phyloP scores from a whole-genome alignment of 2,888 invertebrate species.

The Caenorhabditis sp. region DNA sequence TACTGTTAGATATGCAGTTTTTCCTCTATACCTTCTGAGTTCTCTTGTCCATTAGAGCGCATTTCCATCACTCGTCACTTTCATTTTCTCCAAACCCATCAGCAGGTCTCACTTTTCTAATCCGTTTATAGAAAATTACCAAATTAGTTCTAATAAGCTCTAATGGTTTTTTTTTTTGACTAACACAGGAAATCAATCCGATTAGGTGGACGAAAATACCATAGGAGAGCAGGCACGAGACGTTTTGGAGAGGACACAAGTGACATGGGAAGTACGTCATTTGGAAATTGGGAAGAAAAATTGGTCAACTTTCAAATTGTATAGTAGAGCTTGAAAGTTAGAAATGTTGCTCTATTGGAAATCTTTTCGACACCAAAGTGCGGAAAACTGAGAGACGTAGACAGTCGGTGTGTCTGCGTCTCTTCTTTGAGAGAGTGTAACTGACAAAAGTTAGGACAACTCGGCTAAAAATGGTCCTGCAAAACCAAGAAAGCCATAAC shows the following conservation, averaged over 20 bases:
- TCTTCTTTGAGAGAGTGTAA: too few relatives aligned
- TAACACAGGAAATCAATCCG: constrained; percentile 39
- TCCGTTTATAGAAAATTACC: not conserved
- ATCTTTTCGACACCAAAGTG: too few relatives aligned
- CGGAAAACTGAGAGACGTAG: too few relatives aligned
- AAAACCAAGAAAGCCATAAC: too few relatives aligned
- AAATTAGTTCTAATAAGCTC: not conserved
- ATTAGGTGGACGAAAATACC: constrained; percentile 37
- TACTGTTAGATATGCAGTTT: too few relatives aligned
- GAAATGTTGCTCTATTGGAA: too few relatives aligned
- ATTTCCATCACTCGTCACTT: not conserved
- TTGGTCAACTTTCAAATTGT: too few relatives aligned
- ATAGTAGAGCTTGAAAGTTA: not conserved
- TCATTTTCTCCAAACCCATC: not conserved
- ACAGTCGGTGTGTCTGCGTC: too few relatives aligned
- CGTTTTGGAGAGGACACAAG: not conserved
- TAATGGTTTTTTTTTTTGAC: constrained; percentile 1
- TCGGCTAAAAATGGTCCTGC: too few relatives aligned
- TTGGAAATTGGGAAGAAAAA: not conserved
- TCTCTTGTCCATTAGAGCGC: too few relatives aligned
- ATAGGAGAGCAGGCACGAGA: constrained; percentile 44
- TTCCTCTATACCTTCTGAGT: too few relatives aligned
- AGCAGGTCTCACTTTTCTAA: not conserved
- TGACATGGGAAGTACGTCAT: constrained; percentile 19
- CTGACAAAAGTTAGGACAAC: too few relatives aligned